Evolutionary conservation across 2,888 invertebrate species (phyloP).

Genomic region (Temnothorax rugatulus): DNA sequence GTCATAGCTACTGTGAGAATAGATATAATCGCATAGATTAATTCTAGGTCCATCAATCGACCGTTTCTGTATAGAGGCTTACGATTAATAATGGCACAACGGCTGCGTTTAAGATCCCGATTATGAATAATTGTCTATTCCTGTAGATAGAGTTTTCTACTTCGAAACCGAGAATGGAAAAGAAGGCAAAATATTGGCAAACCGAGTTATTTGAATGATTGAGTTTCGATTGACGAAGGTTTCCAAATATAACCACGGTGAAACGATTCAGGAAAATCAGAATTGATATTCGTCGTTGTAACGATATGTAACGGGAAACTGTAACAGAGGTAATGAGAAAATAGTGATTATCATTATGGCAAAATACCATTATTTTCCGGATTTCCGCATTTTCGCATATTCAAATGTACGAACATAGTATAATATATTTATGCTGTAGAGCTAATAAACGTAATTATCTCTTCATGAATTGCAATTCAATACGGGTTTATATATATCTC

Average conservation of each 20-base stretch:
- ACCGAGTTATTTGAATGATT: neutral
- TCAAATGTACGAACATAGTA: slow-evolving; percentile 4
- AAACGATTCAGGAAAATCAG: slow-evolving; percentile 2
- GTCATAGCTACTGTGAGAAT: slow-evolving; percentile 54
- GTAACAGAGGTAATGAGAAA: slow-evolving; percentile 6
- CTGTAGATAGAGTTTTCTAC: neutral
- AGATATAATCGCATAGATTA: slow-evolving; percentile 61
- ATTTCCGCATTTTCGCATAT: slow-evolving; percentile 28
- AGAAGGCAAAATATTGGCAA: neutral
- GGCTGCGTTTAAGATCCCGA: slow-evolving; percentile 49
- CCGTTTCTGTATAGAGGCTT: slow-evolving; percentile 60
- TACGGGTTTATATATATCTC: slow-evolving; percentile 21
- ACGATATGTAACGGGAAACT: neutral
- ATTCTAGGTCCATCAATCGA: slow-evolving; percentile 65
- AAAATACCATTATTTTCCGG: slow-evolving; percentile 23
- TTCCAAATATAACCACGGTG: neutral
- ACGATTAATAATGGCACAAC: slow-evolving; percentile 67
- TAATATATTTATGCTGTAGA: slow-evolving; percentile 24
- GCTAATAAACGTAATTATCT: slow-evolving; percentile 17
- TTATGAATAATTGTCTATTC: slow-evolving; percentile 50
- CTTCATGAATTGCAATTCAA: slow-evolving; percentile 22
- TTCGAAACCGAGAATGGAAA: slow-evolving; percentile 13
- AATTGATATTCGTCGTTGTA: slow-evolving; percentile 12
- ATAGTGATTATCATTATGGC: slow-evolving; percentile 24
- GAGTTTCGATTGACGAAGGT: neutral